phyloP scores from a whole-genome alignment of 2,797 vertebrate species.

The Menidia menidia region DNA sequence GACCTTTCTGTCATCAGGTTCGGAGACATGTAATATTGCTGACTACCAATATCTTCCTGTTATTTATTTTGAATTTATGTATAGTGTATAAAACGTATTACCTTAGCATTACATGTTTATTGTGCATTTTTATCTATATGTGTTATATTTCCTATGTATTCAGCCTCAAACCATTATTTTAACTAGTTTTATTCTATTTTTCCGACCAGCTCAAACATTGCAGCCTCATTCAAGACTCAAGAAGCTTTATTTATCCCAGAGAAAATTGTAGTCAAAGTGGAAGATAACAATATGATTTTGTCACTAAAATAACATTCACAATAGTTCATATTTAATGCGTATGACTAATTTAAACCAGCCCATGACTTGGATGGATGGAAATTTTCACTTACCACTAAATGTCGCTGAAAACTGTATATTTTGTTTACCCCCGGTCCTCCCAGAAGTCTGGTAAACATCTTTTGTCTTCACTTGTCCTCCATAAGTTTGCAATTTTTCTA shows the following conservation, averaged over 20 bases:
- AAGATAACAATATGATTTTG: neutral
- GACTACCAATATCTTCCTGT: constrained; percentile 11
- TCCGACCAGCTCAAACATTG: neutral
- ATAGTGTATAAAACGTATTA: constrained; percentile 11
- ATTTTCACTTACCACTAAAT: constrained; percentile 30
- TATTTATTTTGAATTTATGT: constrained; percentile 8
- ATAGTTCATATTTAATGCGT: neutral
- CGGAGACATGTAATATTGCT: neutral
- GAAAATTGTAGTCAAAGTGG: too few species aligned
- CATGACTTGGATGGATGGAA: neutral
- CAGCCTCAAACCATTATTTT: constrained; percentile 37
- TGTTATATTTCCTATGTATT: constrained; percentile 22
- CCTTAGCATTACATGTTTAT: constrained; percentile 8
- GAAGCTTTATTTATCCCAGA: too few species aligned
- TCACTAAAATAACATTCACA: neutral
- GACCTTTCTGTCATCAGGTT: neutral
- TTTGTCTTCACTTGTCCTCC: constrained; percentile 52
- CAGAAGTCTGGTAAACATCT: constrained; percentile 58
- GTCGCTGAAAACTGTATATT: constrained; percentile 32
- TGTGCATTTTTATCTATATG: constrained; percentile 23
- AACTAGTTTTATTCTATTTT: too few species aligned
- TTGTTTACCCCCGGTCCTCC: constrained; percentile 29
- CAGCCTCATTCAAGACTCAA: too few species aligned
- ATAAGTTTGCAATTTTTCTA: constrained; percentile 74
- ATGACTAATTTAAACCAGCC: neutral